Percentiles rank a stretch among this genome's conserved stretches.
phyloP scores from a whole-genome alignment of 2,888 invertebrate genomes.

The Drosophila yooni region DNA sequence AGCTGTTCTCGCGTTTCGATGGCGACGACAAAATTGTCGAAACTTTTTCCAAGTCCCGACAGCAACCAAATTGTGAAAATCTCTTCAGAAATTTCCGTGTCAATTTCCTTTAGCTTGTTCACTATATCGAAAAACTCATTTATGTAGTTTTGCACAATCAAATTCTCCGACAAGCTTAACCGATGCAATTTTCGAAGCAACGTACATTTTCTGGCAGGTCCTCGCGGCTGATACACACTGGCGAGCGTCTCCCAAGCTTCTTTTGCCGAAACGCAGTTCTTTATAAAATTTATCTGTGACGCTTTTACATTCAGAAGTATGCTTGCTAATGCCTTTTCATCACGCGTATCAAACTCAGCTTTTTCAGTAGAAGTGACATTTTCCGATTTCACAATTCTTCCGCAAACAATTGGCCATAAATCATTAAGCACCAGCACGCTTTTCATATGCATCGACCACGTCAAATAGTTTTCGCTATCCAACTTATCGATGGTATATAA shows the following conservation, averaged over 20 bases:
- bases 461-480: conserved; percentile 13
- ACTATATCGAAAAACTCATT: background rate
- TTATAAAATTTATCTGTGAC: background rate
- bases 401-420: conserved; percentile 16
- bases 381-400: conserved; percentile 9
- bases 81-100: background rate
- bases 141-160: background rate
- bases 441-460: conserved; percentile 16
- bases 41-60: background rate
- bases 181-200: background rate
- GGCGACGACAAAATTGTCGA: background rate
- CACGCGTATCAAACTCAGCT: background rate
- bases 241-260: conserved; percentile 7
- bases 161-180: background rate
- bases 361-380: background rate
- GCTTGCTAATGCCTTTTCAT: background rate
- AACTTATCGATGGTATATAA: conserved; percentile 12
- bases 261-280: background rate
- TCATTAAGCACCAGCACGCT: background rate
- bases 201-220: conserved; percentile 3
- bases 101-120: background rate
- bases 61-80: background rate
- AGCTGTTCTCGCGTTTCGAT: no score
- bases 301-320: background rate
- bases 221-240: conserved; percentile 3